These are phyloP conservation scores for Calameuta pallipes DNA, from an alignment of 2,888 invertebrate species.

Conservation along the genomic window DNA sequence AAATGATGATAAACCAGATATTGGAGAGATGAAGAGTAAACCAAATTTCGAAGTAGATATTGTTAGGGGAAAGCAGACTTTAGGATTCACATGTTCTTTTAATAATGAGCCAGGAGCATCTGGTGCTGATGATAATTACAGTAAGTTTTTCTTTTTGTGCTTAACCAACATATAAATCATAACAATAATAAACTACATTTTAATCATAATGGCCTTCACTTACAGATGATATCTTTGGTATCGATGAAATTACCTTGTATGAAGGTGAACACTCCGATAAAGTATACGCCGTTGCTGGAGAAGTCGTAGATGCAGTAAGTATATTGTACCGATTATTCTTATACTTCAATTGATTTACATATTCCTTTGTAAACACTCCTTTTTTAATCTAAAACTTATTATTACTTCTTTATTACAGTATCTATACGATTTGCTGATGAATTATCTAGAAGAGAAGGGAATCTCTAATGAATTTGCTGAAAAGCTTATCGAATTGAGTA, in stretches of 20 bases:
- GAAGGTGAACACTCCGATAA: slow-evolving; percentile 90
- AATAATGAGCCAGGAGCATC: slow-evolving; percentile 72
- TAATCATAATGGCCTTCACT: slow-evolving; percentile 34
- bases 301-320: slow-evolving; percentile 93
- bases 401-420: slow-evolving; percentile 73
- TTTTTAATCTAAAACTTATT: slow-evolving; percentile 6
- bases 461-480: slow-evolving; percentile 92
- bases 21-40: slow-evolving; percentile 88
- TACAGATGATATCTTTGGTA: slow-evolving; percentile 89
- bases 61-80: slow-evolving; percentile 78
- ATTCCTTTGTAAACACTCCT: background rate
- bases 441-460: slow-evolving; percentile 95
- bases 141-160: slow-evolving; percentile 64
- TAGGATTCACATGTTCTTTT: slow-evolving; percentile 89
- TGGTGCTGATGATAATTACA: slow-evolving; percentile 78
- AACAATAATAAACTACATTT: background rate
- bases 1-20: slow-evolving; percentile 76
- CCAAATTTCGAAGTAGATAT: slow-evolving; percentile 94
- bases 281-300: slow-evolving; percentile 90
- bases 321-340: background rate
- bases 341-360: slow-evolving; percentile 12
- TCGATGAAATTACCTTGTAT: slow-evolving; percentile 92
- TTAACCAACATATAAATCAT: background rate
- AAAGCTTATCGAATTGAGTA: slow-evolving; percentile 88
- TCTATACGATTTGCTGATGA: slow-evolving; percentile 93